A percentile compares a stretch with the other conserved stretches of the same genome.
Evolutionary conservation across 2,113 vertebrate genomes (phyloP).

Genomic region (Osmerus mordax): DNA sequence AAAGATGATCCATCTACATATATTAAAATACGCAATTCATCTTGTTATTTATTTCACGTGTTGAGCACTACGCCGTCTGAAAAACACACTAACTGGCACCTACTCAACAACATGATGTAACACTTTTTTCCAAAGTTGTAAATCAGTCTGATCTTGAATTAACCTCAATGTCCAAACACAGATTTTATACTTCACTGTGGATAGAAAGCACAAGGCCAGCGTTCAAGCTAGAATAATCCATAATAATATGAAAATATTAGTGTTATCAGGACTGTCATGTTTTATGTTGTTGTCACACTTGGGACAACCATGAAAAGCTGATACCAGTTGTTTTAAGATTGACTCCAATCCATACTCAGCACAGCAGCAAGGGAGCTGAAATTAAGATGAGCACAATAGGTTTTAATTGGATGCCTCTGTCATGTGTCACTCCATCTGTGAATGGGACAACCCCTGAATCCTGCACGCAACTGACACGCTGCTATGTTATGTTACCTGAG

Average conservation of each 20-base stretch:
- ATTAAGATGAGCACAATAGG: constrained; percentile 16
- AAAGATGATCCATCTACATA: background rate
- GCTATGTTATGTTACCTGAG: too few relatives aligned
- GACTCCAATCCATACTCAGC: too few relatives aligned
- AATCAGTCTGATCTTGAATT: background rate
- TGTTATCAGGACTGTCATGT: too few relatives aligned
- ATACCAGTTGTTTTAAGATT: too few relatives aligned
- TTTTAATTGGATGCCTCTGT: constrained; percentile 14
- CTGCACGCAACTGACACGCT: background rate
- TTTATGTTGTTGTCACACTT: too few relatives aligned
- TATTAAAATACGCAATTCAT: background rate
- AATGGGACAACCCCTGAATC: constrained; percentile 2
- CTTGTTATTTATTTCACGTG: background rate
- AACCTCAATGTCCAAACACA: background rate
- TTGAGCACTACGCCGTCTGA: background rate
- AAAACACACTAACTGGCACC: background rate
- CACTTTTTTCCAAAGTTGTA: background rate
- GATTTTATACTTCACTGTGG: too few relatives aligned
- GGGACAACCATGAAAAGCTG: too few relatives aligned
- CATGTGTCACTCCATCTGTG: constrained; percentile 2
- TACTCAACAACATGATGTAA: background rate
- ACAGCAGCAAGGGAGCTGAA: background rate
- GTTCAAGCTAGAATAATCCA: too few relatives aligned
- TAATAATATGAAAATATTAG: too few relatives aligned
- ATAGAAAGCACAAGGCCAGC: too few relatives aligned